phyloP scores from a whole-genome alignment of 1,140 invertebrate genomes.

The Yoshiicerus persimilis region DNA sequence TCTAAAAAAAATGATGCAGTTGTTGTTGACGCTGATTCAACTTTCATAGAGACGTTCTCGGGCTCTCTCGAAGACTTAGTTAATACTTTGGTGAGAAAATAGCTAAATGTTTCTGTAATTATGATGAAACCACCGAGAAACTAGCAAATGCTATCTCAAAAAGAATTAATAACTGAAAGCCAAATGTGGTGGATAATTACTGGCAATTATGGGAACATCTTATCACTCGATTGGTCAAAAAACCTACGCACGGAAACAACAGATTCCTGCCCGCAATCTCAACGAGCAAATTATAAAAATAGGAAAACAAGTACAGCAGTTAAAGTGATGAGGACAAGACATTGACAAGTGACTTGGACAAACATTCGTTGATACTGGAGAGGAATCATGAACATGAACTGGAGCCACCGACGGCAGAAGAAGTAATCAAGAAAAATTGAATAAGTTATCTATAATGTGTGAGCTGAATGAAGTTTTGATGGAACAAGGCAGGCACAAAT shows the following conservation, averaged over 20 bases:
- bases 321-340: constrained; percentile 92
- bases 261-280: constrained; percentile 62
- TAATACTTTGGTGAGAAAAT: constrained; percentile 98
- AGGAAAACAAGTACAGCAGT: constrained; percentile 69
- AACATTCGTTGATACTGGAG: constrained; percentile 92
- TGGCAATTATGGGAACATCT: constrained; percentile 97
- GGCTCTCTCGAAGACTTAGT: constrained; percentile 96
- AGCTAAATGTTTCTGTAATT: constrained; percentile 96
- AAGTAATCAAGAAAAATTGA: constrained; percentile 88
- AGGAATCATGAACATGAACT: constrained; percentile 72
- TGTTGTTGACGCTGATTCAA: constrained; percentile 39
- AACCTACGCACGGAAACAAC: constrained; percentile 93
- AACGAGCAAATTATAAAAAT: constrained; percentile 40
- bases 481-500: constrained; percentile 91
- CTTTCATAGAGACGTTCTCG: constrained; percentile 65
- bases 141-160: constrained; percentile 95
- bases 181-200: constrained; percentile 99
- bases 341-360: constrained; percentile 90
- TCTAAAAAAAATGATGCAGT: constrained; percentile 46
- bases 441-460: constrained; percentile 75
- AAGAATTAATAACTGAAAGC: constrained; percentile 99
- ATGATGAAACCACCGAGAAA: constrained; percentile 94
- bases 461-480: constrained; percentile 90
- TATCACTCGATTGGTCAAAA: constrained; percentile 99
- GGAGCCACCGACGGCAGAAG: constrained; percentile 90